Evolutionary conservation across 2,113 vertebrate species (phyloP), one percentile per base, ranked within the genome.

Genomic region (Cyprinodon brontotheroides): DNA sequence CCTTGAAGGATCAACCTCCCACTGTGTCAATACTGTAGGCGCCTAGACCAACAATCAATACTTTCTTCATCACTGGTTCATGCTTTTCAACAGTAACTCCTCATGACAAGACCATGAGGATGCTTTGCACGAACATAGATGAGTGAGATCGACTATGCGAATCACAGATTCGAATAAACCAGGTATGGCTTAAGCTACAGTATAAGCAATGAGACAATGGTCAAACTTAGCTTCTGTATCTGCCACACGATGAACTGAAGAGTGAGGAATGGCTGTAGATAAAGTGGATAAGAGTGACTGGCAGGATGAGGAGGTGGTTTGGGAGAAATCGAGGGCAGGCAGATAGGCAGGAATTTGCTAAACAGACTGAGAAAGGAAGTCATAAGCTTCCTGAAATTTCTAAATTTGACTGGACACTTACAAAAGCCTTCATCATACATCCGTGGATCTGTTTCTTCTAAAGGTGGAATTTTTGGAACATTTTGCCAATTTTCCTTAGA

Each of bases 1-100:
- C 82, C 89, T 92, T 90, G 85, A 92, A 92, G 90, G 86, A 92
- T 92, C 87, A 83, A 87, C 84, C 80, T 77, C 81, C 85, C 78
- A 82, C 84, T 66, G 37, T 83, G 87, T 92, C 92, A 80, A 93
- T 93, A 85, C 74, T 9, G 78, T 70, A 86, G 91, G 90, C 89
- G 89, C 90, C 92, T 89, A 85, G 79, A 61, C 83, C 75, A 79
- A 82, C 80, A 71, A 90, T 93, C 91, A 90, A 93, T 92, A 89
- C 74, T 74, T 78, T 84, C 85, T 89, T 92, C 92, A 90, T 93
- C 91, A 92, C 85, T 65, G 67, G 75, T 73, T 68, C 77, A 74
- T 80, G 72, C 87, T 88, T 74, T 84, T 88, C 77, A 78, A 82
- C 77, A 75, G 73, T 71, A 41, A 65, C 20, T 3, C 75, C 83